Base-by-base conservation (phyloP, 2,888 invertebrate species). In the Operophtera brumata region DNA sequence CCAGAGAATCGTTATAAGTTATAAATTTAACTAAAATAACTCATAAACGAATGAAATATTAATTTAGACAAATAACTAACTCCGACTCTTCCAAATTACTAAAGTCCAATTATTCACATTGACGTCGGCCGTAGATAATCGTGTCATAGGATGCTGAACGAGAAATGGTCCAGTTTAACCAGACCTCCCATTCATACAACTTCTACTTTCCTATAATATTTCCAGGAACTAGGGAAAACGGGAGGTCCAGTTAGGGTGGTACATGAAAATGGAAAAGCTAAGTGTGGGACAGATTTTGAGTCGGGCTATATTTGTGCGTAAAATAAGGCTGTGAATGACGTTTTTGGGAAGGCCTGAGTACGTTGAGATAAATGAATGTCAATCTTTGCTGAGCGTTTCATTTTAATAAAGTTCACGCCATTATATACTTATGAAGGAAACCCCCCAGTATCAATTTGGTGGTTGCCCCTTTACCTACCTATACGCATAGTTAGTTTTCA, bases 91-190 rank as follows among this genome's bases (percentile, higher is more conserved):
- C 70, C 65, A 71, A 77, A 77, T 70, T 78, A 79, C 81, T 81
- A 82, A 84, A 85, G 77, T 80, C 82, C 86, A 88, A 89, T 89
- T 88, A 89, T 89, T 89, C 89, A 89, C 84, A 87, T 86, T 87
- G 89, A 89, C 88, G 80, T 81, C 70, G 75, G 69, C 77, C 80
- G 80, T 87, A 88, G 87, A 89, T 89, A 87, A 89, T 88, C 86
- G 88, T 87, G 85, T 88, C 88, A 89, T 84, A 82, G 78, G 80
- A 82, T 74, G 78, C 75, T 73, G 79, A 76, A 71, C 74, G 75
- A 75, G 73, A 71, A 73, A 66, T 69, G 65, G 74, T 49, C 87
- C 84, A 83, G 42, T 63, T 56, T 71, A 65, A 30, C 56, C 47
- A 43, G 84, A 77, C 66, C 86, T 75, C 67, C 69, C 61, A 66